These are phyloP conservation scores for Macroteleia sp. DNA, from an alignment of 2,888 invertebrate genomes.

Conservation along the genomic window DNA sequence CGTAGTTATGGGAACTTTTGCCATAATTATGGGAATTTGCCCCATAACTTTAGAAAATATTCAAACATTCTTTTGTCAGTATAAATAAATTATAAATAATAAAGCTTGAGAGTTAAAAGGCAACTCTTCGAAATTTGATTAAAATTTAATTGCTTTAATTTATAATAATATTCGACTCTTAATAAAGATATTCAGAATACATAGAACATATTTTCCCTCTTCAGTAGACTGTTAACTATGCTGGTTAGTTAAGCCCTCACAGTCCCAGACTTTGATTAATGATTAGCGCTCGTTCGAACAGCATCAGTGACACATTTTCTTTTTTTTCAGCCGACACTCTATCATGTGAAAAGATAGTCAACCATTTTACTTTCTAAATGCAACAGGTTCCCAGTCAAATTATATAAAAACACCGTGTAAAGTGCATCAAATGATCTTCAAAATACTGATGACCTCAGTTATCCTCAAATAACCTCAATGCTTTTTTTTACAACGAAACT, in stretches of 20 bases:
- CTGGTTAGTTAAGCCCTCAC: constrained; percentile 24
- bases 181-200: constrained; percentile 14
- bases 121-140: not conserved
- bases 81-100: no score
- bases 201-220: not conserved
- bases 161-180: not conserved
- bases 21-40: no score
- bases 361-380: constrained; percentile 52
- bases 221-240: no score
- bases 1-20: no score
- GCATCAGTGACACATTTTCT: constrained; percentile 51
- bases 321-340: constrained; percentile 11
- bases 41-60: no score
- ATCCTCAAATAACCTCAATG: not conserved
- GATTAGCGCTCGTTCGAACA: constrained; percentile 10
- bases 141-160: not conserved
- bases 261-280: constrained; percentile 45
- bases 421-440: constrained; percentile 48
- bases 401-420: constrained; percentile 37
- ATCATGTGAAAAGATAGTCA: constrained; percentile 29
- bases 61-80: no score
- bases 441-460: constrained; percentile 32
- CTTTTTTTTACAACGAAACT: constrained; percentile 5
- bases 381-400: constrained; percentile 54
- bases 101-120: no score